Evolutionary conservation across 2,113 vertebrate genomes (phyloP).

Genomic region (Arothron firmamentum): DNA sequence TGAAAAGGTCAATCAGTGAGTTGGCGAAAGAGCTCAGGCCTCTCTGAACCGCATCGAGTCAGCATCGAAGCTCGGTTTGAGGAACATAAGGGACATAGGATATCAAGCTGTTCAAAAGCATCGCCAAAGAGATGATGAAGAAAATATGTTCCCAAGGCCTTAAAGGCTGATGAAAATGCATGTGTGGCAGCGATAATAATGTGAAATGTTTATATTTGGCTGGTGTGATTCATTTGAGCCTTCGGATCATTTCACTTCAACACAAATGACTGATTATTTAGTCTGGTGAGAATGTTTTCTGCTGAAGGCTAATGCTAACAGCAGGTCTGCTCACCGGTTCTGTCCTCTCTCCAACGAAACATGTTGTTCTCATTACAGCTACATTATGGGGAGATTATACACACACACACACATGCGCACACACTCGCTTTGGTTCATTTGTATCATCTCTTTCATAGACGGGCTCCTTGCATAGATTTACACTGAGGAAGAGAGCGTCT

Average conservation of each 20-base stretch:
- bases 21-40: neutral
- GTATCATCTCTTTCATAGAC: slow-evolving; percentile 10
- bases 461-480: slow-evolving; percentile 9
- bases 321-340: slow-evolving; percentile 4
- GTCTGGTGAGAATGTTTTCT: slow-evolving; percentile 9
- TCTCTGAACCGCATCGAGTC: too few species aligned
- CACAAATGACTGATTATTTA: slow-evolving; percentile 4
- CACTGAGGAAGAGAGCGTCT: slow-evolving; percentile 4
- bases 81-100: too few species aligned
- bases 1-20: neutral
- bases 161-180: too few species aligned
- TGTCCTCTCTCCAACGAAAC: slow-evolving; percentile 11
- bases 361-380: slow-evolving; percentile 58
- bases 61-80: too few species aligned
- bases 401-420: slow-evolving; percentile 5
- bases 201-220: neutral
- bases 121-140: neutral
- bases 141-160: neutral
- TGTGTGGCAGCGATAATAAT: neutral
- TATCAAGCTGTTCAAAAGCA: neutral
- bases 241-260: neutral
- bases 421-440: slow-evolving; percentile 4
- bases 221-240: neutral
- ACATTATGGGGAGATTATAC: slow-evolving; percentile 21
- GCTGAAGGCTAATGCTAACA: slow-evolving; percentile 18